A percentile compares a stretch with the other conserved stretches of the same genome.
These are phyloP conservation scores for Calyptomena viridis DNA, from an alignment of 2,113 vertebrate species.

Conservation along the genomic window DNA sequence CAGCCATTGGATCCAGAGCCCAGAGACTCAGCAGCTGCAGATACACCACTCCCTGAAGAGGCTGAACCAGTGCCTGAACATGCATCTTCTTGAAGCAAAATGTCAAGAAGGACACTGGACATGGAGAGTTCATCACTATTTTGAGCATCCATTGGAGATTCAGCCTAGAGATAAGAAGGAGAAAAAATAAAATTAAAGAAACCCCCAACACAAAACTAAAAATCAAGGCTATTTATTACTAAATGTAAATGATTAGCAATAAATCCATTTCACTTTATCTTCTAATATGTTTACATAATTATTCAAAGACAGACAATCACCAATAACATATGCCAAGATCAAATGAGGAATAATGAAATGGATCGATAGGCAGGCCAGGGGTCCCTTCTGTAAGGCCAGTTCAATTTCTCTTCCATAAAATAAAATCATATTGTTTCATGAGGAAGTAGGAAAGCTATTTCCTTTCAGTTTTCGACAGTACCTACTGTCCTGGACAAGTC, in stretches of 20 bases:
- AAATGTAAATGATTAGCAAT: background rate
- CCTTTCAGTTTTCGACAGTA: background rate
- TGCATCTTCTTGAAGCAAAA: slow-evolving; percentile 85
- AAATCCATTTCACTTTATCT: background rate
- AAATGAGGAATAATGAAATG: background rate
- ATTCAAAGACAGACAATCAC: background rate
- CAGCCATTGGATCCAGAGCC: slow-evolving; percentile 84
- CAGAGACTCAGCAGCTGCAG: slow-evolving; percentile 78
- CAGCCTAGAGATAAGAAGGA: background rate
- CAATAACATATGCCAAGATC: background rate
- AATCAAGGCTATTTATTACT: background rate
- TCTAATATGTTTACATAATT: background rate
- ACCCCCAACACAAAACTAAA: background rate
- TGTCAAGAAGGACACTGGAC: slow-evolving; percentile 85
- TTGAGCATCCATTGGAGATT: slow-evolving; percentile 59
- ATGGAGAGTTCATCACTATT: slow-evolving; percentile 82
- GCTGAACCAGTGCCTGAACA: slow-evolving; percentile 85
- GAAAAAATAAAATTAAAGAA: background rate
- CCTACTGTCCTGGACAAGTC: background rate
- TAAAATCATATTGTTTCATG: background rate
- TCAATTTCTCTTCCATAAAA: background rate
- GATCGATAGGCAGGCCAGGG: background rate
- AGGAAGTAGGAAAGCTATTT: background rate
- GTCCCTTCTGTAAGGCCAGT: background rate
- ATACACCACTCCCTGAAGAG: slow-evolving; percentile 76